Evolutionary conservation across 2,113 vertebrate species (phyloP), one percentile per base, ranked within the genome.

Genomic region (Arvicanthis niloticus): DNA sequence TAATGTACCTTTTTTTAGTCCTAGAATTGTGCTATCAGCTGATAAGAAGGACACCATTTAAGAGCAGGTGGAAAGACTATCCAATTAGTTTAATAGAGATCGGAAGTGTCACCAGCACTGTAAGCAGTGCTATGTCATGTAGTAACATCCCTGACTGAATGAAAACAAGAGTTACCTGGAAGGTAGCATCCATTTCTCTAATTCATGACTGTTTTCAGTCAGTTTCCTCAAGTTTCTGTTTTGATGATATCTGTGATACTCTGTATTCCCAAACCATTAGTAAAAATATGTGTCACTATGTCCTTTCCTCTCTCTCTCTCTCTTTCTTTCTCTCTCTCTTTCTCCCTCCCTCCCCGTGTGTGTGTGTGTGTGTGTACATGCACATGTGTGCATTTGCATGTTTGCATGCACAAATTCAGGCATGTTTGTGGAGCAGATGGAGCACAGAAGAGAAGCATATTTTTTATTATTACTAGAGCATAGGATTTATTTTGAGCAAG

Each of bases 401-500:
- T 45, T 24, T 45, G 9, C 48, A n/a, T 53, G 7, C 8, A 29
- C 15, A 67, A 42, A 45, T 76, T 10, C 34, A 37, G 72, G 0
- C 51, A 0, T 91, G 21, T 62, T 11, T 67, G 5, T 24, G 31
- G 19, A 87, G 12, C 1, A 76, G 17, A 70, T 6, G 11, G 3
- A 29, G 19, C 9, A 34, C 84, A 56, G 86, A 5, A 68, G 1
- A 34, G 62, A 78, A 73, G 10, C 31, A 22, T 89, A 81, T 82
- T 89, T 89, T 88, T 95, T 87, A 80, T 37, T 76, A 12, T 60
- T 68, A 86, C 73, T 86, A 92, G 16, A 76, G 75, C 21, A 65
- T 78, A 31, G 29, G 24, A 70, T 94, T 97, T 97, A 96, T 96
- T 94, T 89, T 93, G 62, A 84, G 24, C 78, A 95, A 76, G 87